A percentile compares a stretch with the other conserved stretches of the same genome.
phyloP scores from a whole-genome alignment of 1,140 invertebrate species.

The Dreissena rostriformis region DNA sequence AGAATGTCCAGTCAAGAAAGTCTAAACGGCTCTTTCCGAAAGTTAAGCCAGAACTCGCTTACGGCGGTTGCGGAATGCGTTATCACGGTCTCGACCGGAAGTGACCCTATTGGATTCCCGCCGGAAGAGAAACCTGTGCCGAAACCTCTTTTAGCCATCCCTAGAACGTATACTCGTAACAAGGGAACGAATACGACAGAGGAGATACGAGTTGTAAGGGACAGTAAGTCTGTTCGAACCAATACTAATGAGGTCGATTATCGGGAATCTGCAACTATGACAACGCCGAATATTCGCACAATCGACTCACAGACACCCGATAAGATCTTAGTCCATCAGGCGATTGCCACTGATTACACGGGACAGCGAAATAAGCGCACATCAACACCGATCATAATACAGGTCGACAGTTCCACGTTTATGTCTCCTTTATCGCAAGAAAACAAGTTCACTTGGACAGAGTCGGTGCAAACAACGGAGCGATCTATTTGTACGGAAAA shows the following conservation, averaged over 20 bases:
- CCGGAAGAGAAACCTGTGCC: neutral
- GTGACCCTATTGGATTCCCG: conserved; percentile 57
- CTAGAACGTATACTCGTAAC: conserved; percentile 30
- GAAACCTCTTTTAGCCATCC: neutral
- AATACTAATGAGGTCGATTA: conserved; percentile 35
- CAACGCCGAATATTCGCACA: conserved; percentile 36
- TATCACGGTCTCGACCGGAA: conserved; percentile 52
- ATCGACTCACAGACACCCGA: conserved; percentile 65
- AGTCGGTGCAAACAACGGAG: conserved; percentile 67
- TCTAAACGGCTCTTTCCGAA: conserved; percentile 49
- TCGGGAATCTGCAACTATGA: conserved; percentile 57
- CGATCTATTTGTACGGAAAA: conserved; percentile 66
- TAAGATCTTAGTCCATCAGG: conserved; percentile 47
- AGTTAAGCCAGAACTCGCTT: conserved; percentile 52
- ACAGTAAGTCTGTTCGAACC: conserved; percentile 37
- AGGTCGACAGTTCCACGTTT: conserved; percentile 64
- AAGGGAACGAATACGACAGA: conserved; percentile 42
- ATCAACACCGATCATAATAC: conserved; percentile 55
- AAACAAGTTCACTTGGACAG: conserved; percentile 68
- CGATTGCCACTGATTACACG: conserved; percentile 64
- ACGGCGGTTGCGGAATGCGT: conserved; percentile 45
- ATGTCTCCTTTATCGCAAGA: conserved; percentile 63
- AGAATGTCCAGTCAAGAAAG: conserved; percentile 44
- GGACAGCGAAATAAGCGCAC: conserved; percentile 69
- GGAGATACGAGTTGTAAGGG: conserved; percentile 33